Base-by-base conservation (phyloP, 2,797 vertebrate species). In the Gambelia wislizenii region DNA sequence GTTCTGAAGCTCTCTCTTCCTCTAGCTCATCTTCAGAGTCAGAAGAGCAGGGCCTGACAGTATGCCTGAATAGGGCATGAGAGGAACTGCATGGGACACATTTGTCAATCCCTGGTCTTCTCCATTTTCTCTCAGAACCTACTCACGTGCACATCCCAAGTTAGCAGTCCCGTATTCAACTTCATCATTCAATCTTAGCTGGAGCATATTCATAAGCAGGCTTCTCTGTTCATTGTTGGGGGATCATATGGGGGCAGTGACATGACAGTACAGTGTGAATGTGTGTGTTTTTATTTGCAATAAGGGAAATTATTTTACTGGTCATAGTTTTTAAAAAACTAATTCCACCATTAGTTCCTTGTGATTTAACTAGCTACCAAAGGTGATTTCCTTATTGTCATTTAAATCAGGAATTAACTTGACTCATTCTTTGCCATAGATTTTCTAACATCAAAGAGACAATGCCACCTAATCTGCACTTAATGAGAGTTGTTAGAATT, bases 401-500 rank as follows among this genome's bases (percentile, higher is more conserved):
- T 92, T 94, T 94, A 91, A 95, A 94, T 95, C 93, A 93, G 76
- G 92, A 95, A 94, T 95, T 94, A 91, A 91, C 94, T 94, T 91
- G 87, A 90, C 93, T 94, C 3, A 30, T 94, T 95, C 91, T 95
- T 94, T 94, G 90, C 93, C 91, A 88, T 91, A 94, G 91, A 91
- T 93, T 93, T 93, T 93, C 95, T 95, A 96, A 95, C 93, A 94
- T 94, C 92, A 89, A 95, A 94, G 92, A 95, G 92, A 91, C 95
- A 95, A 95, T 95, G 89, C 94, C 95, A 92, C 93, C 93, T 96
- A 96, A 96, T 95, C 94, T 95, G 78, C 30, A 96, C 92, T 95
- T 96, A 94, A 95, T 93, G 89, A 94, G 95, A 92, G 92, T 94
- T 95, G 94, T 95, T 96, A 95, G 94, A 96, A 95, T 95, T 96